Evolutionary conservation across 2,888 invertebrate genomes (phyloP).

Genomic region (Neoitamus cyanurus): DNA sequence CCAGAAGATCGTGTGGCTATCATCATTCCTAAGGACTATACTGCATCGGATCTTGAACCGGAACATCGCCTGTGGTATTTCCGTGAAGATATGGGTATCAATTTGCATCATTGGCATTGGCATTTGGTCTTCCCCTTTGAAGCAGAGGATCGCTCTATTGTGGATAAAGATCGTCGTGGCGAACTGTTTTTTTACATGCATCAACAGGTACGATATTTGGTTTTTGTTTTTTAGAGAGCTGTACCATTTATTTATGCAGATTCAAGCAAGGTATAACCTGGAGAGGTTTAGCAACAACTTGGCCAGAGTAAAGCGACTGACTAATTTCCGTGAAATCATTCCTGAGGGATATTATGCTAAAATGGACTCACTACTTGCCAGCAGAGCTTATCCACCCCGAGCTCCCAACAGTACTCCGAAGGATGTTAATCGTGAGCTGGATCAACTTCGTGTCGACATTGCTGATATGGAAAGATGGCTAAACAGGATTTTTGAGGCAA

Average conservation of each 20-base stretch:
- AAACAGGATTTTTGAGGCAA: conserved; percentile 77
- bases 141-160: conserved; percentile 66
- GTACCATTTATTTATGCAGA: conserved; percentile 49
- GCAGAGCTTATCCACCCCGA: conserved; percentile 80
- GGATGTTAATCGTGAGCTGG: conserved; percentile 76
- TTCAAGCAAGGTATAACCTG: conserved; percentile 74
- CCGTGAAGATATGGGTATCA: conserved; percentile 82
- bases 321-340: conserved; percentile 77
- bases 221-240: not conserved
- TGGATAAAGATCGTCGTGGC: conserved; percentile 74
- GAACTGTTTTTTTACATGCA: conserved; percentile 82
- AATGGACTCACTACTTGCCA: conserved; percentile 80
- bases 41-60: conserved; percentile 78
- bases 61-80: conserved; percentile 78
- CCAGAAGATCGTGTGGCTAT: conserved; percentile 74
- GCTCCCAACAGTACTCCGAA: conserved; percentile 69
- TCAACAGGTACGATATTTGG: conserved; percentile 64
- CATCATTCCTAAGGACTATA: conserved; percentile 75
- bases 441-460: conserved; percentile 75
- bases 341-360: conserved; percentile 86
- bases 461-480: conserved; percentile 81
- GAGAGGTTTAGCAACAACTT: conserved; percentile 81
- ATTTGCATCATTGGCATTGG: conserved; percentile 90
- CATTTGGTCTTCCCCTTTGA: conserved; percentile 78
- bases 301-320: conserved; percentile 72